These are phyloP conservation scores for Parus major DNA, from an alignment of 2,113 vertebrate genomes.

Conservation along the genomic window DNA sequence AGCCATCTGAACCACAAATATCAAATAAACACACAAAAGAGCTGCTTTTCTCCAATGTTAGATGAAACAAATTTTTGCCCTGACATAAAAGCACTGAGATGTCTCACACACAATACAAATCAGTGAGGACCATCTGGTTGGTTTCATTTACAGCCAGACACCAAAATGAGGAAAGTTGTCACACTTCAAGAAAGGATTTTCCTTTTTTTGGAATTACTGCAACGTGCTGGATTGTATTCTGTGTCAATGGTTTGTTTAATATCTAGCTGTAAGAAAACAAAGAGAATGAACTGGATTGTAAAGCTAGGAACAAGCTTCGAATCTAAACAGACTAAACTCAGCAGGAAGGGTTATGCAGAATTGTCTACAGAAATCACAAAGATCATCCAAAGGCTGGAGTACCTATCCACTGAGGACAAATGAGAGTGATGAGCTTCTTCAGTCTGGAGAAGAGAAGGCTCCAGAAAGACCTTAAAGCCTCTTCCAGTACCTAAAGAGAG, in stretches of 20 bases:
- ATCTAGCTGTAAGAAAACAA: neutral
- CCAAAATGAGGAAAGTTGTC: slow-evolving; percentile 18
- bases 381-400: neutral
- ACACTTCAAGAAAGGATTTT: neutral
- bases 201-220: neutral
- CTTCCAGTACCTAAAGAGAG: neutral
- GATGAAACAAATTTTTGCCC: slow-evolving; percentile 47
- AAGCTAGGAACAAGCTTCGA: neutral
- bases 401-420: neutral
- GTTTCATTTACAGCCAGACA: slow-evolving; percentile 36
- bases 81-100: slow-evolving; percentile 45
- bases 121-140: slow-evolving; percentile 55
- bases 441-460: neutral
- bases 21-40: slow-evolving; percentile 40
- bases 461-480: neutral
- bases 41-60: slow-evolving; percentile 17
- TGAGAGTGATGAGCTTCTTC: neutral
- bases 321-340: neutral
- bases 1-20: slow-evolving; percentile 24
- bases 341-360: neutral
- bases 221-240: neutral
- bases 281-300: neutral
- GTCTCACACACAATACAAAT: slow-evolving; percentile 27
- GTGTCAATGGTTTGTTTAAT: neutral
- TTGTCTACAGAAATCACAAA: neutral